Conservation (phyloP, 1,140 invertebrate species). For the Brachystomella parvula region DNA sequence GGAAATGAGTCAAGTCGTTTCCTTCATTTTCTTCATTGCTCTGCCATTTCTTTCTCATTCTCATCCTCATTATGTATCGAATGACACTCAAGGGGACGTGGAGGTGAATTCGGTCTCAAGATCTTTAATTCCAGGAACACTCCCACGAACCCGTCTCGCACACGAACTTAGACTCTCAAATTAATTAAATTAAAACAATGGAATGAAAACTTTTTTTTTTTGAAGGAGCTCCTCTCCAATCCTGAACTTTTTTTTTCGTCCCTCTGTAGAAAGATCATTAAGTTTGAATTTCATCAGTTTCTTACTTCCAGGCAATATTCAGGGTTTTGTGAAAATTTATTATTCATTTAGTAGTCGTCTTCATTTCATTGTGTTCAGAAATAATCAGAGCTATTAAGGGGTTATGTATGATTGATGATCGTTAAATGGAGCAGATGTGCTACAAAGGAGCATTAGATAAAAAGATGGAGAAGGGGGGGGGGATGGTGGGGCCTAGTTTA, state of each 20-base stretch:
- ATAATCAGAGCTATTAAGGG: not conserved
- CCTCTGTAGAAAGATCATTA: not conserved
- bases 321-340: too few relatives aligned
- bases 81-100: not conserved
- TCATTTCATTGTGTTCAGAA: not conserved
- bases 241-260: not conserved
- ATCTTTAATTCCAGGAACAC: not conserved
- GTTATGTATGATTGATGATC: not conserved
- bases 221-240: too few relatives aligned
- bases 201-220: not conserved
- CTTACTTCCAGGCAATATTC: not conserved
- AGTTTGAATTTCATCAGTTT: not conserved
- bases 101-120: not conserved
- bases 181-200: not conserved
- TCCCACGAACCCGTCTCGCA: not conserved
- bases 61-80: slow-evolving; percentile 3
- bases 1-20: not conserved
- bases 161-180: too few relatives aligned
- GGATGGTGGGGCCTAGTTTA: too few relatives aligned
- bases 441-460: not conserved
- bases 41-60: not conserved
- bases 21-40: slow-evolving; percentile 3
- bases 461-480: not conserved
- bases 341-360: too few relatives aligned
- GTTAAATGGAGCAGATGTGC: not conserved